A percentile compares a stretch with the other conserved stretches of the same genome.
Conservation (phyloP, 2,888 invertebrate species). For the Protonemura montana region DNA sequence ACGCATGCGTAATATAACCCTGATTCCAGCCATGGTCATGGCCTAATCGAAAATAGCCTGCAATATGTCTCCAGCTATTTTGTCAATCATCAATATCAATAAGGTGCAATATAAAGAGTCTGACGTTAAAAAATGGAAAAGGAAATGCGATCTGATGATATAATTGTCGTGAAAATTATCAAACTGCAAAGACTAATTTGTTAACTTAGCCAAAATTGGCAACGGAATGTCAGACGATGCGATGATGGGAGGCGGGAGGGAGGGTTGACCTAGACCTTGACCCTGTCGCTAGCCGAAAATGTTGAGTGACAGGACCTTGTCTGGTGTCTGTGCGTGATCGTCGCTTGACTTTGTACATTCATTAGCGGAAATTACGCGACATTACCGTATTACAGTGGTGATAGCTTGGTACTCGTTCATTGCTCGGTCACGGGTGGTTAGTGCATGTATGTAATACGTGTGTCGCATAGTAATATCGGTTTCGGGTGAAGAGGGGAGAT, state of each 20-base stretch:
- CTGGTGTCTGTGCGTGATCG: not conserved
- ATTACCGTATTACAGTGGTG: not conserved
- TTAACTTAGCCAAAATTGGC: not conserved
- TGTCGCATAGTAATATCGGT: not conserved
- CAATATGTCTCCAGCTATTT: not conserved
- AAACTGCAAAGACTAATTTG: not conserved
- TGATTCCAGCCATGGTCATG: not conserved
- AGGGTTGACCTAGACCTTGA: not conserved
- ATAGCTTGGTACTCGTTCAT: not conserved
- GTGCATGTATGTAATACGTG: not conserved
- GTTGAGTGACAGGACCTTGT: not conserved
- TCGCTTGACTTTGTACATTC: not conserved
- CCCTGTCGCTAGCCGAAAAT: not conserved
- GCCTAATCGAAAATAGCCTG: not conserved
- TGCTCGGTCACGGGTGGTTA: not conserved
- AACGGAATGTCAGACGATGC: not conserved
- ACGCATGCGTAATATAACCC: not conserved
- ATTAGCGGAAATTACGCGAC: not conserved
- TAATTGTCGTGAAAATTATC: not conserved
- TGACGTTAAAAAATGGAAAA: not conserved
- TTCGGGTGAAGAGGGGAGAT: not conserved
- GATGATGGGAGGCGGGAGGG: not conserved
- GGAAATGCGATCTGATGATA: not conserved
- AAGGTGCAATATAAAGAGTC: not conserved
- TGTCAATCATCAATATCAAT: not conserved